These are phyloP conservation scores for Chloroceryle inda DNA, from an alignment of 2,797 vertebrate genomes.

Conservation along the genomic window DNA sequence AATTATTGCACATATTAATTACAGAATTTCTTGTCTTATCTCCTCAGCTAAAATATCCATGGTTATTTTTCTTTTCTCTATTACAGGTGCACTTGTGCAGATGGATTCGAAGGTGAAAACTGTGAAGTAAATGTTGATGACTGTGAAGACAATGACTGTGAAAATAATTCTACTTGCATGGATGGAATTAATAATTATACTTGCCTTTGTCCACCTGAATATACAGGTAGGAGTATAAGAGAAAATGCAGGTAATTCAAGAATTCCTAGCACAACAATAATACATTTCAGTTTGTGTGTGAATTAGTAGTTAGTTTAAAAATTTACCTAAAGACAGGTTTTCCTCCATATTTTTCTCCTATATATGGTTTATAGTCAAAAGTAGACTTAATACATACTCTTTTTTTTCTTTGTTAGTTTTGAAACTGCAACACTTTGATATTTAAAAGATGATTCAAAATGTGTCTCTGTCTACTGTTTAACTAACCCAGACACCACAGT, in stretches of 20 bases:
- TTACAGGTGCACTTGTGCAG: conserved; percentile 93
- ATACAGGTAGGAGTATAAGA: conserved; percentile 90
- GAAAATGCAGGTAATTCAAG: background rate
- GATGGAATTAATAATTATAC: conserved; percentile 99
- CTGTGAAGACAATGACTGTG: conserved; percentile 98
- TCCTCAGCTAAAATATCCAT: background rate
- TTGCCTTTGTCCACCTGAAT: conserved; percentile 95
- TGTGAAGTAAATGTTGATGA: conserved; percentile 97
- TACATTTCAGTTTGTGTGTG: background rate
- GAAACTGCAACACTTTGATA: background rate
- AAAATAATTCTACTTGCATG: conserved; percentile 97
- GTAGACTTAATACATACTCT: background rate
- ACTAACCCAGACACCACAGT: background rate
- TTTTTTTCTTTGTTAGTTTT: background rate
- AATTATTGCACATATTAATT: background rate
- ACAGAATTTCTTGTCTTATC: background rate
- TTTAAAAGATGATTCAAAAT: background rate
- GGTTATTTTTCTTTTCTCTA: background rate
- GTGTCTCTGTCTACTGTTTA: background rate
- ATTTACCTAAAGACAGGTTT: background rate
- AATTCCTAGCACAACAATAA: background rate
- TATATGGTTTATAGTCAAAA: background rate
- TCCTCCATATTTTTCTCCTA: background rate
- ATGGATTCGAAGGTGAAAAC: conserved; percentile 94
- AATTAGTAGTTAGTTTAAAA: background rate